Evolutionary conservation across 1,140 invertebrate genomes (phyloP), one percentile per base, ranked within the genome.

Genomic region (Aphaenogaster rudis): DNA sequence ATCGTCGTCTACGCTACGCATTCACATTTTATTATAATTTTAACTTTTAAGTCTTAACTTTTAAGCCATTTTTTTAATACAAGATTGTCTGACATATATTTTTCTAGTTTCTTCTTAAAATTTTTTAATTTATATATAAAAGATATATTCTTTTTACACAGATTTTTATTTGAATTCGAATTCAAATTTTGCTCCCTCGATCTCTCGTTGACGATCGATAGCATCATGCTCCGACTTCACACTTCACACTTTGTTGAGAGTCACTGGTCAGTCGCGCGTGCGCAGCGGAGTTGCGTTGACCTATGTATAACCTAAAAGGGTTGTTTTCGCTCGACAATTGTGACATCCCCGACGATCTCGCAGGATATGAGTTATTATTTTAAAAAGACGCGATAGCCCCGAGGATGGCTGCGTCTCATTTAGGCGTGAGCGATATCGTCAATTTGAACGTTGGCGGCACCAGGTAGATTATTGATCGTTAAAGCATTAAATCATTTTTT

Each of bases 401-500:
- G 61, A 87, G 36, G 54, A 90, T 90, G 88, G 57, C 88, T 54
- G 36, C 71, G 57, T 57, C 84, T 50, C 13, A 86, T 79, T 13
- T 79, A 77, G 45, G 59, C 74, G 63, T 66, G 36, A 96, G 97
- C 88, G 98, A 98, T 88, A 98, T 98, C 59, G 96, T 98, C 88
- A 96, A 98, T 94, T 95, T 98, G 28, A 98, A 98, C 95, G 97
- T 98, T 86, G 98, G 98, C 54, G 98, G 98, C 89, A 97, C 97
- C 86, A 97, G 97, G 97, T 98, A 96, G 91, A 36, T 36, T 21
- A 7, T 45, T 28, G 3, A 13, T n/a, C 11, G n/a, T 28, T 28
- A 28, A 28, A 28, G 7, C 6, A 0, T 28, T 28, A 28, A 52
- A 28, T 69, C 2, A 9, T 21, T 36, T 28, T 13, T 8, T 1